Base-by-base conservation (phyloP, 2,888 invertebrate species). In the Apamea epomidion region DNA sequence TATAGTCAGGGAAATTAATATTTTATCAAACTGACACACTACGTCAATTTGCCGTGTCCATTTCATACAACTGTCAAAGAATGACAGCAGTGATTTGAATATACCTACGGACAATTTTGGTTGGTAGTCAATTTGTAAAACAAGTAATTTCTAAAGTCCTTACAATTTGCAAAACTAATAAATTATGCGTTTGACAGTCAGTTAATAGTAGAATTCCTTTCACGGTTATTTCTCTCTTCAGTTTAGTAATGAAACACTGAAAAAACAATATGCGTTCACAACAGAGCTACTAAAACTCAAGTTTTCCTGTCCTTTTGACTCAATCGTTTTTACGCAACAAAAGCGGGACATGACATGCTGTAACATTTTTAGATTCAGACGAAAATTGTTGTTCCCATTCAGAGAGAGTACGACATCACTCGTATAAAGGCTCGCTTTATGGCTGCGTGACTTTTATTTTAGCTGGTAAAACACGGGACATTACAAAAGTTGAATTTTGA, bases 301-400 rank as follows among this genome's bases (percentile, higher is more conserved):
- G 60, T 54, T 62, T 37, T 32, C 37, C 60, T 42, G n/a, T 62
- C 16, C 12, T 29, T 65, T 70, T 18, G 8, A 32, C 21, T 29
- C 5, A 54, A 58, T 48, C 51, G 60, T 51, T 83, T 67, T 82
- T 78, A 48, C 16, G 70, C n/a, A 70, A 78, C 65, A 60, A 87
- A 86, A 62, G 32, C 60, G 25, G 42, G 54, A 32, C 29, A 70
- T 73, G 65, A 54, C 72, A 71, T 60, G 74, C 79, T 67, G 62
- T 67, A 68, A 83, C 62, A 76, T 78, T 84, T 87, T 87, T 85
- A 85, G 86, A 74, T 69, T 74, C 82, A 74, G 62, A 83, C 87
- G 84, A 83, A 86, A 84, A 86, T 86, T 62, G 65, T 84, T 73
- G 84, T 82, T 45, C 75, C 32, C 86, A 60, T 87, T 65, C 70